These are phyloP conservation scores for Nudaria mundana DNA, from an alignment of 2,888 invertebrate species.

Conservation along the genomic window DNA sequence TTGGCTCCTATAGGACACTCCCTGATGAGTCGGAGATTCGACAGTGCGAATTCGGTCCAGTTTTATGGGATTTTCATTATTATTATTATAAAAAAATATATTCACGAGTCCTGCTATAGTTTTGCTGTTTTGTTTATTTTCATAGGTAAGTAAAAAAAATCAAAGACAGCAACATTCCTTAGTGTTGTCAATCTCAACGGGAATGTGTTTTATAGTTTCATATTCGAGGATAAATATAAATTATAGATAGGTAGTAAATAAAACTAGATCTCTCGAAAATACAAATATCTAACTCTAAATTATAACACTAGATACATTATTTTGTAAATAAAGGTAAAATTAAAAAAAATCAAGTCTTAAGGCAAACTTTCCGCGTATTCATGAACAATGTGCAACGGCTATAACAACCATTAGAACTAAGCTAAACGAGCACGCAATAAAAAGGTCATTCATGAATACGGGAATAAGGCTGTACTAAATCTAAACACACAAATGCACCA, in stretches of 20 bases:
- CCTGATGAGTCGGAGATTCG: too few species aligned
- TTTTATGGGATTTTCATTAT: too few species aligned
- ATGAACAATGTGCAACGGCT: slow-evolving; percentile 34
- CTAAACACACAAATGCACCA: too few species aligned
- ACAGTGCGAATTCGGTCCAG: too few species aligned
- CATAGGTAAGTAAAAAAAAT: not conserved
- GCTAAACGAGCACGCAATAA: slow-evolving; percentile 18
- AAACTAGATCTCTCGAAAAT: slow-evolving; percentile 24
- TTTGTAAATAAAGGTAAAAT: slow-evolving; percentile 30
- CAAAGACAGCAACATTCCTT: slow-evolving; percentile 28
- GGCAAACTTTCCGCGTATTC: slow-evolving; percentile 38
- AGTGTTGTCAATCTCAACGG: slow-evolving; percentile 54
- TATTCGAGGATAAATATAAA: slow-evolving; percentile 37
- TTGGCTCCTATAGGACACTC: too few species aligned
- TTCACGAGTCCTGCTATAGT: too few species aligned
- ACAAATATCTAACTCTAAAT: slow-evolving; percentile 22
- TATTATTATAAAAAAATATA: not conserved
- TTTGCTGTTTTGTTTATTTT: not conserved
- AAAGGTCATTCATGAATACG: slow-evolving; percentile 44
- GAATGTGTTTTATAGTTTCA: slow-evolving; percentile 56
- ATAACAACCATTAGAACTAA: slow-evolving; percentile 26
- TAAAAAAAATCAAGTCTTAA: slow-evolving; percentile 28
- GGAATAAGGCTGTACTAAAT: slow-evolving; percentile 34
- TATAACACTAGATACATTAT: slow-evolving; percentile 25
- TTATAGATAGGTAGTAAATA: slow-evolving; percentile 18